Base-by-base conservation (phyloP, 1,140 invertebrate genomes). In the Drosophila navojoa region DNA sequence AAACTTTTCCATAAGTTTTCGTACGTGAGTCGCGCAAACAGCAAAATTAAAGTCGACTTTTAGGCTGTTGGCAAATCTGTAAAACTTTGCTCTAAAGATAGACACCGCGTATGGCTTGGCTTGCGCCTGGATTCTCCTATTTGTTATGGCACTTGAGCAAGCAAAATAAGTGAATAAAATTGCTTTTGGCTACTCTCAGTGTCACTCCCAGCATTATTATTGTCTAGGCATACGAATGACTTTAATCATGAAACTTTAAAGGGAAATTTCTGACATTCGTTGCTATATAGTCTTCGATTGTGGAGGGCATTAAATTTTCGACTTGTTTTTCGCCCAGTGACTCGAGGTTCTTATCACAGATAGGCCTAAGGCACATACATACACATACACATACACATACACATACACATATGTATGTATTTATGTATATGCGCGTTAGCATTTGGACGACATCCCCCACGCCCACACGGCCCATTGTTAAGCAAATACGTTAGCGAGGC, bases 1-100 rank as follows among this genome's bases (percentile, higher is more conserved):
- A 90, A 89, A 89, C 70, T 89, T 89, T 89, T 63, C 80, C 75
- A 85, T 90, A 85, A 80, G 81, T 87, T 81, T 50, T 44, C 19
- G 69, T 77, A 79, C 76, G 68, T 76, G 74, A 45, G 55, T 38
- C 76, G 66, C 70, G 54, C 57, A 60, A 61, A 52, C 78, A 50
- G 47, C 59, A 68, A 81, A 81, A 78, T 82, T 71, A 82, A 73
- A 87, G 76, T 54, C 82, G 71, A 71, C 78, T 79, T 67, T 84
- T 74, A 73, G 76, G 77, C 73, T 67, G 57, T 60, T 50, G 29
- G 49, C 6, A 59, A 86, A 76, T 76, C 66, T 71, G 15, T 27
- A 50, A 50, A 87, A 78, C 67, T 86, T 84, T 72, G 42, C 35
- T 9, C 54, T 49, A 62, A 45, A 82, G 80, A 82, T 79, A 82